Evolutionary conservation across 1,140 invertebrate species (phyloP), one percentile per base, ranked within the genome.

Genomic region (Drosophila eugracilis): DNA sequence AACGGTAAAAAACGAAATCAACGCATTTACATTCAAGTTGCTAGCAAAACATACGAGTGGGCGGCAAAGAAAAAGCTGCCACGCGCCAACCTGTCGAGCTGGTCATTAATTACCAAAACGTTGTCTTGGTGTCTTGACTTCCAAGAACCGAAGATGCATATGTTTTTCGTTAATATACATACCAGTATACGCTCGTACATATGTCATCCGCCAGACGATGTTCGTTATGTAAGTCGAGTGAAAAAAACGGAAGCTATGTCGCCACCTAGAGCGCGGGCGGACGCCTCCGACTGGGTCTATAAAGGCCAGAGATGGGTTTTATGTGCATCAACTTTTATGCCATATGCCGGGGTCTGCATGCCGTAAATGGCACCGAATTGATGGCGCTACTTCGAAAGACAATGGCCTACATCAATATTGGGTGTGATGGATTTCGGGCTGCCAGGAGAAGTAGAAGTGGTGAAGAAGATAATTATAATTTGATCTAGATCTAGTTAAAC

Each of bases 81-180:
- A 80, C 78, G 78, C 74, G 78, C 69, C 78, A 78, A 73, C 67
- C 69, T 78, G 66, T 62, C 47, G 73, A 41, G 53, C 55, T 78
- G 74, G 42, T 44, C 60, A 63, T 83, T 81, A 81, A 81, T 81
- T 81, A 69, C 60, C 49, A 24, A 53, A 67, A 42, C n/a, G 12
- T 17, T 6, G 49, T 57, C 60, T 36, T 36, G 39, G 15, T 39
- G 30, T 34, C 36, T 15, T 59, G 49, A 42, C 55, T 30, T 47
- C 63, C 34, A 57, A 79, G 76, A 79, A 63, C 42, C 34, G 17
- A 10, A 5, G 34, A 15, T 28, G 34, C 10, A 39, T 15, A 19
- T 28, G 5, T 10, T 1, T 19, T 14, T 26, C n/a, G n/a, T 10
- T 26, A 4, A 5, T 41, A 39, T 45, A 28, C 9, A 28, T 0